These are phyloP conservation scores for Tarsius wallacei DNA, from an alignment of 2,797 vertebrate species.

Conservation along the genomic window DNA sequence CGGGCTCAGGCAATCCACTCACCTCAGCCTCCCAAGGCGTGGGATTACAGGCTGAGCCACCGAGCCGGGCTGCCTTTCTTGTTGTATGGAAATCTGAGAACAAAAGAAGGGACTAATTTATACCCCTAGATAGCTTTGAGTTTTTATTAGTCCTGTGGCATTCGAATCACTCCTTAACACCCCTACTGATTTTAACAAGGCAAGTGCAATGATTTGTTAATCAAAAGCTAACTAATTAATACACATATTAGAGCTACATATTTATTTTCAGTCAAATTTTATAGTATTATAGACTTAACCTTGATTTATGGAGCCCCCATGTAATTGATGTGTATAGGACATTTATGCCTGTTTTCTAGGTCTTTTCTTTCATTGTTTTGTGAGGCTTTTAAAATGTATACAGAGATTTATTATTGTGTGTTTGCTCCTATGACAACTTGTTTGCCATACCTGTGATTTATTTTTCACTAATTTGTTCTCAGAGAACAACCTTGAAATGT, in stretches of 20 bases:
- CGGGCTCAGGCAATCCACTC: no score
- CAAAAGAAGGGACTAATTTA: conserved; percentile 24
- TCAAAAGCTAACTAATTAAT: conserved; percentile 38
- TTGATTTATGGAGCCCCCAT: background rate
- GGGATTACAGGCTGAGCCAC: no score
- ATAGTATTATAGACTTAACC: background rate
- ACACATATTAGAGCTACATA: background rate
- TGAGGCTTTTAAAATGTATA: conserved; percentile 68
- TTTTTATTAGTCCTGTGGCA: conserved; percentile 28
- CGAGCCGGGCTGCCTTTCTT: no score
- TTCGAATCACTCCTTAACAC: conserved; percentile 36
- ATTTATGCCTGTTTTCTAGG: conserved; percentile 49
- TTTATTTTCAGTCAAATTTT: conserved; percentile 61
- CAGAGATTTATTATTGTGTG: conserved; percentile 70
- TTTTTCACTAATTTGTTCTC: conserved; percentile 78
- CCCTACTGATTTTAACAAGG: background rate
- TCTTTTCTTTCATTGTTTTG: conserved; percentile 78
- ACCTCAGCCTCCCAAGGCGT: no score
- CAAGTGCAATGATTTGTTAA: conserved; percentile 33
- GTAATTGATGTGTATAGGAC: background rate
- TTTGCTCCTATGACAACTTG: conserved; percentile 73
- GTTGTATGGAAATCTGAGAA: conserved; percentile 41
- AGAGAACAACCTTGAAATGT: conserved; percentile 70
- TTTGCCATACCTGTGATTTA: conserved; percentile 72
- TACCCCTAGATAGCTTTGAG: background rate